Base-by-base conservation (phyloP, 1,140 invertebrate genomes). In the Hirudo medicinalis region DNA sequence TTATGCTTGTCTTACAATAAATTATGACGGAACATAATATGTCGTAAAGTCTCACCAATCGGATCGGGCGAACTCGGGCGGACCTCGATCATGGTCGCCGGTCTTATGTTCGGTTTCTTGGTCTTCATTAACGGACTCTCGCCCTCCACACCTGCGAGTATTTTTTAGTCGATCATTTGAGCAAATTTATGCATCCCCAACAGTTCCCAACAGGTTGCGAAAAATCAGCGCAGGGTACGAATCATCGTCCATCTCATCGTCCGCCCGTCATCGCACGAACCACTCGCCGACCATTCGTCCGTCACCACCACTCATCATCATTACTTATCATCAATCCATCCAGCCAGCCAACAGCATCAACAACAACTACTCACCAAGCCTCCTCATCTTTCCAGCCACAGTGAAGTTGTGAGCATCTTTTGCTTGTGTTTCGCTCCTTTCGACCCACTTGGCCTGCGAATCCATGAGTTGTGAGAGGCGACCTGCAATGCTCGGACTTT, bases 311-410 rank as follows among this genome's bases (percentile, higher is more conserved):
- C 2, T 22, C 29, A 32, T 19, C 57, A 20, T 22, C 9, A 25
- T 13, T 13, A 15, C 8, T 22, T 32, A 54, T 67, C 63, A 72
- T 9, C 32, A n/a, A 72, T 36, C 66, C 60, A 72, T 55, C 66
- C 71, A 72, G 32, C 66, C 57, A 67, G 17, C 66, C 71, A 71
- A 67, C 54, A 71, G 20, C 55, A 40, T 27, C 54, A 54, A 40
- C 29, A 54, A 54, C 57, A 71, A 17, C 36, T 15, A 71, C 67
- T 68, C 67, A 68, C 67, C 57, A 63, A 13, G 29, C 29, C 57
- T 63, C 57, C 29, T 63, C 57, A 63, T 63, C 20, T 63, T 63
- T 11, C 29, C 57, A 32, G 57, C 57, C 3, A 63, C 29, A 15
- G 57, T 63, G 20, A 63, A 63, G 11, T 32, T 63, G 57, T 22